phyloP scores from a whole-genome alignment of 2,113 vertebrate species.

The Cercocebus atys region DNA sequence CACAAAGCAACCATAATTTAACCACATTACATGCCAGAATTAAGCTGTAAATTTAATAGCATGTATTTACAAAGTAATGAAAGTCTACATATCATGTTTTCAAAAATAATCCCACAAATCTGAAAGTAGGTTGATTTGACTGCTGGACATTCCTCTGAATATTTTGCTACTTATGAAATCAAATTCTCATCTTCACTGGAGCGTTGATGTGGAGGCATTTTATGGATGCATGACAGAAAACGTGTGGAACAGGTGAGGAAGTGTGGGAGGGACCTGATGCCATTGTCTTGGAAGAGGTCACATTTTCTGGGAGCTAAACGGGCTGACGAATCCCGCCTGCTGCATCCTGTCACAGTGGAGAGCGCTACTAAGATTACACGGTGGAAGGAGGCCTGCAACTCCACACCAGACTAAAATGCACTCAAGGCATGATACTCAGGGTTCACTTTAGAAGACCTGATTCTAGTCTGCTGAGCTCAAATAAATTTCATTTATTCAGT shows the following conservation, averaged over 20 bases:
- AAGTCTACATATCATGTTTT: slow-evolving; percentile 24
- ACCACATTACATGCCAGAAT: background rate
- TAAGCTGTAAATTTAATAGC: background rate
- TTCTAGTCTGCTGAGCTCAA: background rate
- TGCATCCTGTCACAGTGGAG: background rate
- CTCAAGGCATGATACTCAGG: background rate
- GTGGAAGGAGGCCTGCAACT: background rate
- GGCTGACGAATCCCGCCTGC: slow-evolving; percentile 57
- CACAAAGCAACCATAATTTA: background rate
- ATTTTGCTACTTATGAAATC: slow-evolving; percentile 54
- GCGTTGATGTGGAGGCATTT: slow-evolving; percentile 12
- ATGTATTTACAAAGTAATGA: background rate
- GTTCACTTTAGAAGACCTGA: background rate
- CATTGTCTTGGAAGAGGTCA: slow-evolving; percentile 63
- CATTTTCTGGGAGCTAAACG: background rate
- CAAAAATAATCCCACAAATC: background rate
- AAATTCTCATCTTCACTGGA: slow-evolving; percentile 6
- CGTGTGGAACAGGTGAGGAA: slow-evolving; percentile 60
- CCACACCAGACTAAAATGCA: background rate
- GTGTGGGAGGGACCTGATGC: background rate
- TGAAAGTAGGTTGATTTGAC: background rate
- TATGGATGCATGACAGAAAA: slow-evolving; percentile 23
- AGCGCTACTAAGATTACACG: background rate
- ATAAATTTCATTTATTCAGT: slow-evolving; percentile 15
- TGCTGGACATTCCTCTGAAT: slow-evolving; percentile 11